A percentile compares a stretch with the other conserved stretches of the same genome.
phyloP scores from a whole-genome alignment of 2,113 vertebrate genomes.

The Ursus arctos region DNA sequence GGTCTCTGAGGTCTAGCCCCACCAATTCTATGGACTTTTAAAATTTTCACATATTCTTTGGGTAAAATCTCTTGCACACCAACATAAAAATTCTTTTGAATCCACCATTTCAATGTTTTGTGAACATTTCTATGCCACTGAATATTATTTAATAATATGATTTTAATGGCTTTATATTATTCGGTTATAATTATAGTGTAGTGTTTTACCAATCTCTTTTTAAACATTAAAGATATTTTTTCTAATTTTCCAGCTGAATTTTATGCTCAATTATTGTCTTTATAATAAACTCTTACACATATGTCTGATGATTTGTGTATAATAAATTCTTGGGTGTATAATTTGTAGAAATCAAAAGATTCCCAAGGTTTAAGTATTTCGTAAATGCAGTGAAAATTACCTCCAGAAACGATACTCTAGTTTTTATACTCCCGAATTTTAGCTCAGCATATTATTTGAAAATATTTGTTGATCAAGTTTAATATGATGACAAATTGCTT shows the following conservation, averaged over 20 bases:
- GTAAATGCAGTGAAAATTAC: background rate
- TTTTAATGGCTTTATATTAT: slow-evolving; percentile 17
- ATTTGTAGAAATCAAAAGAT: background rate
- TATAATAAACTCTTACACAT: background rate
- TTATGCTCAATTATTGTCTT: background rate
- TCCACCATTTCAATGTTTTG: background rate
- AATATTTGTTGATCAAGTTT: slow-evolving; percentile 36
- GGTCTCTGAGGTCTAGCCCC: background rate
- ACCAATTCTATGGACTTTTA: background rate
- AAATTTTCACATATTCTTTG: background rate
- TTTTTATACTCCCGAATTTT: slow-evolving; percentile 9
- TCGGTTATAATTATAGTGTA: background rate
- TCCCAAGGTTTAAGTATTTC: slow-evolving; percentile 4
- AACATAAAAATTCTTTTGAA: slow-evolving; percentile 21
- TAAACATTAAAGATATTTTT: background rate
- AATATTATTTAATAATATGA: background rate
- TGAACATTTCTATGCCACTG: background rate
- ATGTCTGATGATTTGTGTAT: background rate
- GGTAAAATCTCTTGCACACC: background rate
- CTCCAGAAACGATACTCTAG: background rate
- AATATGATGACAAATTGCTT: background rate
- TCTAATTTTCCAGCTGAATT: slow-evolving; percentile 29
- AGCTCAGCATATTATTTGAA: slow-evolving; percentile 13
- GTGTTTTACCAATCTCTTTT: background rate
- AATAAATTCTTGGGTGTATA: slow-evolving; percentile 2